Base-by-base conservation (phyloP, 2,888 invertebrate genomes). In the Gandaritis pyraliata region DNA sequence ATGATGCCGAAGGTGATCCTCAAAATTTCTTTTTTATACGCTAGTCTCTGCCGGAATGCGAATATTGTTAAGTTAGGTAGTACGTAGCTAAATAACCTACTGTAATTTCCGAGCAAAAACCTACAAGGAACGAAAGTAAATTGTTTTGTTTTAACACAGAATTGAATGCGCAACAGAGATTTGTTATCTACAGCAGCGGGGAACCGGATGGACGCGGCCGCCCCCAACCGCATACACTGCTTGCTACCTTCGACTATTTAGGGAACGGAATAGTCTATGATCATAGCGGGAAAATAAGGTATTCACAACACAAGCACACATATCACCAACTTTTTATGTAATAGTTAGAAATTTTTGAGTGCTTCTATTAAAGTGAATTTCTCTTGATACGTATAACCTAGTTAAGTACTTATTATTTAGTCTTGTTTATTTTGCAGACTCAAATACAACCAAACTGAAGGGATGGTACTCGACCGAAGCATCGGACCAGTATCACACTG, bases 371-470 rank as follows among this genome's bases (percentile, higher is more conserved):
- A 23, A 23, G 23, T 23, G 23, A 6, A 6, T 23, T 23, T n/a
- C n/a, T n/a, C n/a, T n/a, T n/a, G n/a, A n/a, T n/a, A n/a, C n/a
- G n/a, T 23, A 23, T 23, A 23, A 23, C 23, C 23, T 23, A 23
- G 23, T 23, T 23, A 1, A 23, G 23, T 23, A 23, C n/a, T n/a
- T n/a, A n/a, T n/a, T 23, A 6, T 23, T 6, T 5, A 23, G 5
- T 23, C n/a, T 41, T 43, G 12, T 13, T 15, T 52, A 16, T 53
- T 10, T 53, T 71, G 30, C 65, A 92, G 92, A 56, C 72, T 91
- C 4, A 92, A 91, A 76, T 92, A 90, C 66, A 92, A 91, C 65
- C 92, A 92, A 73, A 88, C 89, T 0, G 92, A 92, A 79, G 92
- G 92, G n/a, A 82, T 90, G 8, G 73, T 91, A 0, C 74, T 91